Base-by-base conservation (phyloP, 2,113 vertebrate species). In the Rhinolophus ferrumequinum region DNA sequence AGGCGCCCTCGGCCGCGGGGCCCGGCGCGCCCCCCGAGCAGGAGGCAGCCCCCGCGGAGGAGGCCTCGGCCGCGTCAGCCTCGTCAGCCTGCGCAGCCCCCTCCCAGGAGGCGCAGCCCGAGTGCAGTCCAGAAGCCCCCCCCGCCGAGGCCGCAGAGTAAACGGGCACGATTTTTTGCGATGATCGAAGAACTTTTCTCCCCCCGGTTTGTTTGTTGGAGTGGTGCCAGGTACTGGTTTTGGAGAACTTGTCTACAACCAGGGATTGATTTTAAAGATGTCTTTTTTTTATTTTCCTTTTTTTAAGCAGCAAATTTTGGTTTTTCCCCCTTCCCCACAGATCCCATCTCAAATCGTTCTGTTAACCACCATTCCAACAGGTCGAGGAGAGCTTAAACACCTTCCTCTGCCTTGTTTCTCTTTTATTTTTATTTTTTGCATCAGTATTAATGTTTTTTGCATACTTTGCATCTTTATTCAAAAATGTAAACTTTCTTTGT, bases 191-290 rank as follows among this genome's bases (percentile, higher is more conserved):
- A 98, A 99, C 99, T 98, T 98, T 99, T 98, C 99, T 98, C 96
- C 41, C 98, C 98, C 99, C 98, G 98, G 99, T 99, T 99, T 99
- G 98, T 99, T 99, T 98, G 98, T 99, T 99, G 99, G 99, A 99
- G 99, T 98, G 99, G 98, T 98, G 99, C 99, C 99, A 99, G 99
- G 98, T 99, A 98, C 98, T 99, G 99, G 99, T 99, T 99, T 97
- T 98, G 99, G 99, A 99, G 99, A 99, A 99, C 99, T 99, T 98
- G 98, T 99, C 99, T 99, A 99, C 99, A 99, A 99, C 99, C 99
- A 99, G 99, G 99, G 99, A 99, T 99, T 99, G 99, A 99, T 99
- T 99, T 98, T 99, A 99, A 99, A 98, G 98, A 98, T 98, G 98
- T 98, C 98, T 97, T 93, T 96, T 98, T 98, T 97, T 98, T 98